These are phyloP conservation scores for Pipa parva DNA, from an alignment of 2,113 vertebrate genomes.

Conservation along the genomic window DNA sequence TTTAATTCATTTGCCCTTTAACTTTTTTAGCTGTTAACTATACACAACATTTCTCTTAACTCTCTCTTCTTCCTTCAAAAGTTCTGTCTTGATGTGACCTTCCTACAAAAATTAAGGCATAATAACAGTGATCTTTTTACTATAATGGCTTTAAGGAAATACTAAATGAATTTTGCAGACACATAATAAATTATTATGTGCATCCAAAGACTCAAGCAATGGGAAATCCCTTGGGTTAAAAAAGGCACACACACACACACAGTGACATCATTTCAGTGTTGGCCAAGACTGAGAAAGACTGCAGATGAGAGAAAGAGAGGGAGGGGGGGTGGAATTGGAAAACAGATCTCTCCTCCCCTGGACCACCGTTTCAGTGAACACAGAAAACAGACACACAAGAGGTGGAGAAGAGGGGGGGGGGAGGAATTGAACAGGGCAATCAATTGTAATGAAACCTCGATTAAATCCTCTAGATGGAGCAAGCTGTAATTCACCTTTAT, in stretches of 20 bases:
- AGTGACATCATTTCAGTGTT: constrained; percentile 31
- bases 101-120: no score
- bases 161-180: no score
- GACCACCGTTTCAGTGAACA: constrained; percentile 13
- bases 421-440: constrained; percentile 26
- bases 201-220: neutral
- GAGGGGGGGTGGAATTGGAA: neutral
- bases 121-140: no score
- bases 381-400: constrained; percentile 38
- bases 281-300: constrained; percentile 14
- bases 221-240: constrained; percentile 27
- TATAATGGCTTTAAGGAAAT: no score
- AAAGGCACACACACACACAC: neutral
- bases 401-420: constrained; percentile 4
- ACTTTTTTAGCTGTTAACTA: no score
- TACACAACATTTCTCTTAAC: no score
- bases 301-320: constrained; percentile 3
- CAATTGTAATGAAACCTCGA: constrained; percentile 33
- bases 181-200: no score
- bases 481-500: constrained; percentile 15
- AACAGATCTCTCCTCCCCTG: constrained; percentile 9
- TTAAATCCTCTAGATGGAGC: constrained; percentile 40
- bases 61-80: no score
- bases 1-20: no score
- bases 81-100: no score